These are phyloP conservation scores for Pseudopleuronectes americanus DNA, from an alignment of 2,797 vertebrate genomes.

Conservation along the genomic window DNA sequence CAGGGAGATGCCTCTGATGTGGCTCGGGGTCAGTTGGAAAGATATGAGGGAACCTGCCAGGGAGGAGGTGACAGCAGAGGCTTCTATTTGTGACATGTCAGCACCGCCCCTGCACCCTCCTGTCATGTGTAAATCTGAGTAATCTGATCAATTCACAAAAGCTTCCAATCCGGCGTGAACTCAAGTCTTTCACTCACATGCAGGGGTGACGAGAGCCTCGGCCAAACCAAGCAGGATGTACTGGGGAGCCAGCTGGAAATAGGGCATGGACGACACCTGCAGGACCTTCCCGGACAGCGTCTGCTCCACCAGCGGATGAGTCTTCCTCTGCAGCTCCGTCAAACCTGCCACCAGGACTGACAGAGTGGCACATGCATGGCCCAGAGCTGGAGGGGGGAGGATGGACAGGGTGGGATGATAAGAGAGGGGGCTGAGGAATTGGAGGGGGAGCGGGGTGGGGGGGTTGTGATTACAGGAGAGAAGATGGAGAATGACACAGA, in stretches of 20 bases:
- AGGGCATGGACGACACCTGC: conserved; percentile 91
- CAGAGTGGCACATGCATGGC: conserved; percentile 86
- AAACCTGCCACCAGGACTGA: conserved; percentile 88
- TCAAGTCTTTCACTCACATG: conserved; percentile 83
- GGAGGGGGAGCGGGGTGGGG: conserved; percentile 32
- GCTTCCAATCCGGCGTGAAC: too few relatives aligned
- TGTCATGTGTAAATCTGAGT: not conserved
- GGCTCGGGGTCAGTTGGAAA: conserved; percentile 85
- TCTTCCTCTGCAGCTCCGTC: conserved; percentile 88
- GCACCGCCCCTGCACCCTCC: not conserved
- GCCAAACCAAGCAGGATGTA: conserved; percentile 92
- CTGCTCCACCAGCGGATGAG: conserved; percentile 87
- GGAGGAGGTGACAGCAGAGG: not conserved
- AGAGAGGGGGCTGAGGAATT: conserved; percentile 59
- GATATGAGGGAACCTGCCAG: conserved; percentile 86
- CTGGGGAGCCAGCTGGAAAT: conserved; percentile 89
- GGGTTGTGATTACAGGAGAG: conserved; percentile 36
- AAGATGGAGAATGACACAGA: conserved; percentile 23
- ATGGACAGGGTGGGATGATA: conserved; percentile 58
- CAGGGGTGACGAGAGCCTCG: conserved; percentile 91
- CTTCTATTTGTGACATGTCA: not conserved
- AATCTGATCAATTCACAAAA: too few relatives aligned
- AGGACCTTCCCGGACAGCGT: conserved; percentile 85
- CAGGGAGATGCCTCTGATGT: conserved; percentile 85
- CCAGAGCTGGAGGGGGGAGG: conserved; percentile 82